A percentile compares a stretch with the other conserved stretches of the same genome.
Conservation (phyloP, 2,113 vertebrate species). For the Ophthalmolycus amberensis region DNA sequence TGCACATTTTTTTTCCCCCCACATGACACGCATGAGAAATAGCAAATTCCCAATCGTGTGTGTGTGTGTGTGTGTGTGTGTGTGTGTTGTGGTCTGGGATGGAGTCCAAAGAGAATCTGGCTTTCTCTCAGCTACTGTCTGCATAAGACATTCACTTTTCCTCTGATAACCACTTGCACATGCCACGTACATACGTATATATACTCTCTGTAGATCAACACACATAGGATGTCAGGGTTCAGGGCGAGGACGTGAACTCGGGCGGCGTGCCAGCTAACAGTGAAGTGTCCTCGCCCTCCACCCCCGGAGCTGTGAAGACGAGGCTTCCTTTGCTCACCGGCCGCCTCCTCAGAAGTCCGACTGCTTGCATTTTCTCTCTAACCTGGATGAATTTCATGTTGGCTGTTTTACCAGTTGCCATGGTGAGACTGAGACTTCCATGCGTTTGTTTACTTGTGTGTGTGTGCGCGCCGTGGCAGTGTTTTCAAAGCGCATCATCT, state of each 20-base stretch:
- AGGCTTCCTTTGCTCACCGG: conserved; percentile 4
- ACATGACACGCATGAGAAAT: conserved; percentile 9
- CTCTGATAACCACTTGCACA: conserved; percentile 23
- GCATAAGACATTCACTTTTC: conserved; percentile 48
- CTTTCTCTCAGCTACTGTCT: conserved; percentile 35
- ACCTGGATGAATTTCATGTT: conserved; percentile 47
- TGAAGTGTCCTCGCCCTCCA: neutral
- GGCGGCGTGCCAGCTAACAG: neutral
- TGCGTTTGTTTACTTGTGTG: conserved; percentile 48
- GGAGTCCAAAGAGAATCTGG: conserved; percentile 35
- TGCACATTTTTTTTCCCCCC: no score
- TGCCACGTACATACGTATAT: neutral
- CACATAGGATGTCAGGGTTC: conserved; percentile 42
- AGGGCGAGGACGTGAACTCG: conserved; percentile 15
- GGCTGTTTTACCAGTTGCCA: conserved; percentile 68
- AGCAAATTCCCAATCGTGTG: conserved; percentile 28
- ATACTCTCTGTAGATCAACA: neutral
- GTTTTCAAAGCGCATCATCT: conserved; percentile 60
- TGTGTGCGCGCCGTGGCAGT: conserved; percentile 7
- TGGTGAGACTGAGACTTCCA: conserved; percentile 53
- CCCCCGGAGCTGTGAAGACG: neutral
- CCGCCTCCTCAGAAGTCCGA: neutral
- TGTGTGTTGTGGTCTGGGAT: conserved; percentile 36
- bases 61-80: conserved; percentile 10
- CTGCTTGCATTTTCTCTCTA: conserved; percentile 11